These are phyloP conservation scores for Rhinopithecus roxellana DNA, from an alignment of 2,113 vertebrate genomes.

Conservation along the genomic window DNA sequence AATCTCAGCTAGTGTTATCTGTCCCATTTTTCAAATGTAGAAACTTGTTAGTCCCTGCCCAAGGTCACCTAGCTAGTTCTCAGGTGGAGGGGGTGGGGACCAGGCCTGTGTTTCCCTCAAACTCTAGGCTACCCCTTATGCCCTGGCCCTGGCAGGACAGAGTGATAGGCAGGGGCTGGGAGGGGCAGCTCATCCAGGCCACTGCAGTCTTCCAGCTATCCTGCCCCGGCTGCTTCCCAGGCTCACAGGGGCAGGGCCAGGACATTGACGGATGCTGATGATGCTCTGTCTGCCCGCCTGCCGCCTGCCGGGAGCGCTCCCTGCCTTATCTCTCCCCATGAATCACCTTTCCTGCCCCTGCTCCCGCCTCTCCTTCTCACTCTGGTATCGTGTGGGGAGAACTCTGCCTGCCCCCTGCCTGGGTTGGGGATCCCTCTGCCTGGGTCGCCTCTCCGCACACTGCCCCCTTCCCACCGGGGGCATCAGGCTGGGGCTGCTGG, in stretches of 20 bases:
- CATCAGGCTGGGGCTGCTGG: neutral
- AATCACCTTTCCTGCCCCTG: neutral
- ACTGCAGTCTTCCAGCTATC: neutral
- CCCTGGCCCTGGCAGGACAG: neutral
- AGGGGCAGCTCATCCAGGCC: neutral
- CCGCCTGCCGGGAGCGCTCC: neutral
- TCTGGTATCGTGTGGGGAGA: neutral
- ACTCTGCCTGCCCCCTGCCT: neutral
- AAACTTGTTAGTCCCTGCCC: neutral
- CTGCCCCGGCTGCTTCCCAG: neutral
- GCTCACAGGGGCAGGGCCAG: neutral
- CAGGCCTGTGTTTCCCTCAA: neutral
- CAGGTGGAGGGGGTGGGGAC: neutral
- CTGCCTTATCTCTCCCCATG: neutral
- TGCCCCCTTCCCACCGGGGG: neutral
- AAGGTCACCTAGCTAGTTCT: conserved; percentile 25
- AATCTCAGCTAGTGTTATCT: neutral
- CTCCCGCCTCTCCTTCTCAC: neutral
- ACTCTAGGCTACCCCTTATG: neutral
- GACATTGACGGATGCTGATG: neutral
- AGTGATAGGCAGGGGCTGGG: neutral
- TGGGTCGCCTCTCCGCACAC: fast-evolving
- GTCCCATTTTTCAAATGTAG: conserved; percentile 42
- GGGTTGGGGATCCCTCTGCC: neutral
- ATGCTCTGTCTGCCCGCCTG: neutral